Base-by-base conservation (phyloP, 2,888 invertebrate species). In the Aspidiotus rigidus region DNA sequence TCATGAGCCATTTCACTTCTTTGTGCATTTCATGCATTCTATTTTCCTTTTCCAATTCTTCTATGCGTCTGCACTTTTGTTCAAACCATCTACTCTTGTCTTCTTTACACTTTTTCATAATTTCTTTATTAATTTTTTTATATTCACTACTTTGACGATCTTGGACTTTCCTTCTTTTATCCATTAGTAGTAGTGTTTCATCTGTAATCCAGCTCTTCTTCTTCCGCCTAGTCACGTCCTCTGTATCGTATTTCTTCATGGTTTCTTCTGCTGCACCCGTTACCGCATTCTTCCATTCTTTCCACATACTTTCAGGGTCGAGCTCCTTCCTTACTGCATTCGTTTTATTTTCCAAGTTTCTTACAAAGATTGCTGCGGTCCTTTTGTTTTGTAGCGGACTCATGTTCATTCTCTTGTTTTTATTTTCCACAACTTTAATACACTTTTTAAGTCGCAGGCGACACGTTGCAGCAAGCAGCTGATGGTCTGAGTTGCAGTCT, bases 401-500 rank as follows among this genome's bases (percentile, higher is more conserved):
- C n/a, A n/a, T n/a, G n/a, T n/a, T n/a, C n/a, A n/a, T n/a, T n/a
- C n/a, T 44, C 49, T 44, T 44, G 11, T 44, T 44, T 44, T 44
- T 44, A 44, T 44, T 44, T 11, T 44, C 49, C 49, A 10, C 49
- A 11, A 44, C 49, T 10, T 44, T 44, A 10, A 11, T 11, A 44
- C 49, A 44, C 11, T 44, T 44, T 44, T 44, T 8, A 44, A 44
- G 49, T 11, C 49, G 49, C 49, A 44, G 49, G 49, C 49, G 49
- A 44, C 49, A 44, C 49, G 49, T 44, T 44, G 49, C 49, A 10
- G 49, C 49, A 41, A 62, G 42, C 13, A 41, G 40, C n/a, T 62
- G 40, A 44, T 41, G 62, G 62, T 62, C 62, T 42, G 62, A 41
- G 62, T 62, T 44, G 42, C 9, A 42, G 44, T 62, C 62, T 62